Percentiles rank a stretch among this genome's conserved stretches.
phyloP scores from a whole-genome alignment of 1,140 invertebrate genomes.

The Leptinotarsa lineolata region DNA sequence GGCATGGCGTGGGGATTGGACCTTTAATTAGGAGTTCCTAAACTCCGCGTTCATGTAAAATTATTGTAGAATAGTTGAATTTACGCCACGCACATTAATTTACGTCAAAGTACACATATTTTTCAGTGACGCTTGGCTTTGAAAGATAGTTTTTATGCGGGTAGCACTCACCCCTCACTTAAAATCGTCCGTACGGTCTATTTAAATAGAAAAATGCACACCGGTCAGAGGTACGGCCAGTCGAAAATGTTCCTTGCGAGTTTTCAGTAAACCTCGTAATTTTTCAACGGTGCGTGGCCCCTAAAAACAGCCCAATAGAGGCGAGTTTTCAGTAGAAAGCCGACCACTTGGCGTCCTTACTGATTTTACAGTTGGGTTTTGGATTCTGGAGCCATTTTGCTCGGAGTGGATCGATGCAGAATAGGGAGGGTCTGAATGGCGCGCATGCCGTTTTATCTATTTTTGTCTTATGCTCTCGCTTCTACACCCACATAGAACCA shows the following conservation, averaged over 20 bases:
- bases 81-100: conserved; percentile 57
- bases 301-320: conserved; percentile 51
- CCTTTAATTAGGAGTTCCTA: conserved; percentile 49
- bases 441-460: conserved; percentile 57
- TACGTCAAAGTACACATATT: conserved; percentile 57
- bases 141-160: conserved; percentile 56
- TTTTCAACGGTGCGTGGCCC: conserved; percentile 51
- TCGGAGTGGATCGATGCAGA: conserved; percentile 53
- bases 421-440: conserved; percentile 52
- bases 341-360: conserved; percentile 45
- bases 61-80: conserved; percentile 57
- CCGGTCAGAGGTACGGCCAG: conserved; percentile 34
- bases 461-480: conserved; percentile 54
- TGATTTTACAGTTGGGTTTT: conserved; percentile 53
- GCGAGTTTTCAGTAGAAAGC: conserved; percentile 43
- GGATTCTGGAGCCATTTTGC: conserved; percentile 56
- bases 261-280: conserved; percentile 51
- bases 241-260: conserved; percentile 49
- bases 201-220: conserved; percentile 54
- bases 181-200: conserved; percentile 43
- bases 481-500: conserved; percentile 45
- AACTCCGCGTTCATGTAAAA: conserved; percentile 52
- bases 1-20: not conserved
- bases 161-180: conserved; percentile 36
- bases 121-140: conserved; percentile 54